A percentile compares a stretch with the other conserved stretches of the same genome.
Conservation (phyloP, 2,113 vertebrate species). For the Elephantulus edwardii region DNA sequence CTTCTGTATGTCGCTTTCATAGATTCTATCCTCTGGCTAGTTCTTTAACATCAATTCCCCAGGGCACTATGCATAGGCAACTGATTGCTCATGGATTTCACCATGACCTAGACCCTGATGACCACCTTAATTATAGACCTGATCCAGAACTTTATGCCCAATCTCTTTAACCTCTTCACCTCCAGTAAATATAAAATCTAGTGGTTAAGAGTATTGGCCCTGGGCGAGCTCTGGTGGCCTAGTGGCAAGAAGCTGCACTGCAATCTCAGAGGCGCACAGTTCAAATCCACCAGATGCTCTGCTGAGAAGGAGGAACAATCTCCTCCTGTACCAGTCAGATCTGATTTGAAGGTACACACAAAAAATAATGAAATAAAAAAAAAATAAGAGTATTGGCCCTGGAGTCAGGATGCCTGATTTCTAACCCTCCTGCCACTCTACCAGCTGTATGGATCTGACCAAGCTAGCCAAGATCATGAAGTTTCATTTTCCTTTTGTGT, state of each 20-base stretch:
- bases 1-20: not conserved
- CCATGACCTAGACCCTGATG: not conserved
- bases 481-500: slow-evolving; percentile 41
- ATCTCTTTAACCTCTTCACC: not conserved
- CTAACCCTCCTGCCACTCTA: slow-evolving; percentile 1
- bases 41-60: slow-evolving; percentile 16
- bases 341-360: too few relatives aligned
- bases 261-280: too few relatives aligned
- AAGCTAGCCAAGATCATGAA: not conserved
- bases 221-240: too few relatives aligned
- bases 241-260: too few relatives aligned
- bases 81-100: not conserved
- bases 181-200: not conserved
- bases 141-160: not conserved
- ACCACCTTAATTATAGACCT: not conserved
- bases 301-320: too few relatives aligned
- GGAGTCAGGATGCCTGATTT: not conserved
- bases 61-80: not conserved
- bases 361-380: too few relatives aligned
- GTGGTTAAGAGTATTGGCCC: not conserved
- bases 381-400: not conserved
- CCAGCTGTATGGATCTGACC: not conserved
- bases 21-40: not conserved
- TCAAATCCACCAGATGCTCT: too few relatives aligned
- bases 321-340: too few relatives aligned